phyloP scores from a whole-genome alignment of 2,888 invertebrate genomes.

The Cepaea hortensis region DNA sequence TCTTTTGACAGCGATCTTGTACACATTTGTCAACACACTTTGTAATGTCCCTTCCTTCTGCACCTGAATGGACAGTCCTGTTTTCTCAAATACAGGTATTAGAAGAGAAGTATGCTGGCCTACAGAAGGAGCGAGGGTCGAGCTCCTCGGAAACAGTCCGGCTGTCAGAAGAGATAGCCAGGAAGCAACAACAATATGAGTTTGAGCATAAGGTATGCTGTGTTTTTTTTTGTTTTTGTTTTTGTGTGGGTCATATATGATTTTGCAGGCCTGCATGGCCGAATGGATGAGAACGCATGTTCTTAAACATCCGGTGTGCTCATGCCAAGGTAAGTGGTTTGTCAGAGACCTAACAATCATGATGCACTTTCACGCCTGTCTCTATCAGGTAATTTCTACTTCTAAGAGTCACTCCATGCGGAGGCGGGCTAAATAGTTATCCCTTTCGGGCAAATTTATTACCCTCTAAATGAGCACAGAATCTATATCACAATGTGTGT shows the following conservation, averaged over 20 bases:
- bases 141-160: slow-evolving; percentile 67
- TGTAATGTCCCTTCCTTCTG: too few species aligned
- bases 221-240: background rate
- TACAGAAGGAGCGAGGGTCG: slow-evolving; percentile 67
- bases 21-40: too few species aligned
- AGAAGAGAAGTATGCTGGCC: slow-evolving; percentile 60
- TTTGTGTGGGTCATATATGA: background rate
- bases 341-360: too few species aligned
- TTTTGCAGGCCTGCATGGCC: background rate
- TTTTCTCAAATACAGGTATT: slow-evolving; percentile 58
- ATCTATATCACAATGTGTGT: too few species aligned
- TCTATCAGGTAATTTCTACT: background rate
- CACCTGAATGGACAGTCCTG: background rate
- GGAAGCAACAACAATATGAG: slow-evolving; percentile 63
- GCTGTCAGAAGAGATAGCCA: slow-evolving; percentile 65
- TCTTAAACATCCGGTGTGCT: too few species aligned
- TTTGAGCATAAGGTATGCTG: slow-evolving; percentile 62
- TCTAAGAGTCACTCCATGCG: too few species aligned
- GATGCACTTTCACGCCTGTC: background rate
- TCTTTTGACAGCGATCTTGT: too few species aligned
- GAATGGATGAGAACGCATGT: too few species aligned
- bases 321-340: too few species aligned
- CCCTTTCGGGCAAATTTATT: background rate
- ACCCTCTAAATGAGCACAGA: too few species aligned
- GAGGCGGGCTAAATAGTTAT: too few species aligned